These are phyloP conservation scores for Cataglyphis altisquamis DNA, from an alignment of 2,888 invertebrate genomes.

Conservation along the genomic window DNA sequence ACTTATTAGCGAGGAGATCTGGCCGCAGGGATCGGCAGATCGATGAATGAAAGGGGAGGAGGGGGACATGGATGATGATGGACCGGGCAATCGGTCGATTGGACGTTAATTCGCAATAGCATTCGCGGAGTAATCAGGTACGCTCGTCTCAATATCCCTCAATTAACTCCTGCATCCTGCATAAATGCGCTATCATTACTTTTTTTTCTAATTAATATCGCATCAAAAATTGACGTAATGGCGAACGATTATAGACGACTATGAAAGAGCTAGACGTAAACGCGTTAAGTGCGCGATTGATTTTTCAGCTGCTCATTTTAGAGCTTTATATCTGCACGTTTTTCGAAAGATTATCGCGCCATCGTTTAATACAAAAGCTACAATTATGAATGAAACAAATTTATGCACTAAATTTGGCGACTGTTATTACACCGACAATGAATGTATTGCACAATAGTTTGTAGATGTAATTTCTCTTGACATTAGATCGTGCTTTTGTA, in stretches of 20 bases:
- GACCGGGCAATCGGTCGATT: not conserved
- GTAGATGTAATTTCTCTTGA: constrained; percentile 17
- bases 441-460: not conserved
- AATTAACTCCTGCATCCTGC: constrained; percentile 17
- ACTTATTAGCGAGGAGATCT: constrained; percentile 62
- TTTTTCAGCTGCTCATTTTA: not conserved
- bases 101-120: constrained; percentile 41
- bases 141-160: not conserved
- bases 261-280: not conserved
- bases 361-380: not conserved
- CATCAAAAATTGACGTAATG: constrained; percentile 33
- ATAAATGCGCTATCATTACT: not conserved
- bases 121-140: constrained; percentile 15
- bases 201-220: constrained; percentile 41
- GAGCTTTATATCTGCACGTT: not conserved
- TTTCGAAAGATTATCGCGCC: not conserved
- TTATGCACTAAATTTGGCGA: not conserved
- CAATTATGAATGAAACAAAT: not conserved
- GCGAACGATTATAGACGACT: not conserved
- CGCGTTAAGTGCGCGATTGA: not conserved
- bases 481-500: constrained; percentile 10
- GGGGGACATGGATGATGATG: constrained; percentile 19
- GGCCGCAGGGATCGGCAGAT: not conserved
- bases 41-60: not conserved
- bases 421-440: constrained; percentile 13